Base-by-base conservation (phyloP, 2,797 vertebrate species). In the Tolypeutes matacus region DNA sequence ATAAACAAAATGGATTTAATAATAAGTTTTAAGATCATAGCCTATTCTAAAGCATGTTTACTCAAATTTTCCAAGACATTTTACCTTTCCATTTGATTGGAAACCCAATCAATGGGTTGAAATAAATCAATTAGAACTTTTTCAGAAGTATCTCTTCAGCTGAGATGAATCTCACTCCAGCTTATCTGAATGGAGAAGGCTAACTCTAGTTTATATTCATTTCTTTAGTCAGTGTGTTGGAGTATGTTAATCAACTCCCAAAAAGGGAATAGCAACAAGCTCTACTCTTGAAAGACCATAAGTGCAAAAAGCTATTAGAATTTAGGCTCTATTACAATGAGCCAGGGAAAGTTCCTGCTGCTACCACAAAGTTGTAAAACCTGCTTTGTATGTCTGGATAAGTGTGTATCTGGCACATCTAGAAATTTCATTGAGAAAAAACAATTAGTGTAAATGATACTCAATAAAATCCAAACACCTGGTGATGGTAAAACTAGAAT, bases 361-460 rank as follows among this genome's bases (percentile, higher is more conserved):
- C 13, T 82, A 34, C 39, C 21, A 72, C 1, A 36, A 46, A 77
- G 76, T 88, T 62, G 81, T 39, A 86, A 23, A 91, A 95, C 86
- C 69, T 86, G 78, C 13, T 86, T 82, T 77, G 27, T 77, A 34
- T 14, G 18, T 65, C 31, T 94, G 69, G 20, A 1, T 42, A 77
- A 81, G 23, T 84, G 27, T 70, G 85, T 78, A 60, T 76, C 36
- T 96, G 42, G 78, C 72, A 73, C 46, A 64, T 69, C 39, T 25
- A 77, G 78, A 91, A 82, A 91, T 42, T 87, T 76, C 78, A 93
- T 5, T 34, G 13, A 39, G 10, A 85, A 42, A 56, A 84, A 91
- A 88, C 25, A 84, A 67, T 87, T 89, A 92, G 73, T 76, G 58
- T 46, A 84, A 94, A 95, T 80, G 84, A 93, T 72, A 34, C 86